Percentiles rank a stretch among this genome's conserved stretches.
Conservation (phyloP, 2,113 vertebrate genomes). For the Sylvietta virens region DNA sequence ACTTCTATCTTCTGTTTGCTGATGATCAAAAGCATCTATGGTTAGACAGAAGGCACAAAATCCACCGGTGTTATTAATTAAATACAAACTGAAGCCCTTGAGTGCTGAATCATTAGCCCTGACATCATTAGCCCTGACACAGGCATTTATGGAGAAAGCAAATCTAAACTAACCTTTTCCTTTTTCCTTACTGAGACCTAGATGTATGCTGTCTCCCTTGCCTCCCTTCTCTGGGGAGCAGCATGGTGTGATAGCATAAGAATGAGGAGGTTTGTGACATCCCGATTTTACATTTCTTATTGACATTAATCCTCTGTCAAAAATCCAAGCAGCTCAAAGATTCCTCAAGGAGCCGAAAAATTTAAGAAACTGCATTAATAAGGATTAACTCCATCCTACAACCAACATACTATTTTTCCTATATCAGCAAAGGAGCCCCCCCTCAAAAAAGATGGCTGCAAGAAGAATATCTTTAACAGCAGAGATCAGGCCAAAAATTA, state of each 20-base stretch:
- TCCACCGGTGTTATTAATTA: not conserved
- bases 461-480: not conserved
- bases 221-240: not conserved
- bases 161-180: not conserved
- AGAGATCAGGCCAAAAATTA: not conserved
- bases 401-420: not conserved
- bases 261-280: not conserved
- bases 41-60: not conserved
- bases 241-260: not conserved
- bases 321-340: slow-evolving; percentile 26
- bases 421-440: not conserved
- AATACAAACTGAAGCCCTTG: not conserved
- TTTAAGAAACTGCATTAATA: not conserved
- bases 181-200: not conserved
- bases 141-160: not conserved
- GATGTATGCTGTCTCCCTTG: not conserved
- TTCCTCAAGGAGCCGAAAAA: slow-evolving; percentile 21
- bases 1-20: not conserved
- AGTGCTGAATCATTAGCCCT: not conserved
- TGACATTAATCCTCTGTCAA: slow-evolving; percentile 47
- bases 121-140: not conserved
- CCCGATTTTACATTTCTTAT: not conserved
- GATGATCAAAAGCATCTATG: not conserved
- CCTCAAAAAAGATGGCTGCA: not conserved
- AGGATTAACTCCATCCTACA: slow-evolving; percentile 27